phyloP scores from a whole-genome alignment of 2,113 vertebrate species.

The Lycocorax pyrrhopterus region DNA sequence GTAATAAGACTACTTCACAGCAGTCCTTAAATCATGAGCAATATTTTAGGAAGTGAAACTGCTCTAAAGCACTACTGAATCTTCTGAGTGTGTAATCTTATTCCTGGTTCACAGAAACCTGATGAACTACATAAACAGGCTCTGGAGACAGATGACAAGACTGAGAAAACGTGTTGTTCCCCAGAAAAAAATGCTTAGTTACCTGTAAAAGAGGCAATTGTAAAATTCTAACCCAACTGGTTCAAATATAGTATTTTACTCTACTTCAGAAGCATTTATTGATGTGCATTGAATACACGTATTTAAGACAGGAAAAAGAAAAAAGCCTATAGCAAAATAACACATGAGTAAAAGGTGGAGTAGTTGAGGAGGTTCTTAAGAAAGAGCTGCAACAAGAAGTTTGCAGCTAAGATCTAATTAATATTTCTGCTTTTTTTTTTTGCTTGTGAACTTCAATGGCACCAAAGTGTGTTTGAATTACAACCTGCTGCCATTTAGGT shows the following conservation, averaged over 20 bases:
- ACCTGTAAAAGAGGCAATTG: background rate
- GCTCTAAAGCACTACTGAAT: background rate
- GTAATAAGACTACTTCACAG: background rate
- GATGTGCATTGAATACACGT: background rate
- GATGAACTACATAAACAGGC: background rate
- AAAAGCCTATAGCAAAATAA: background rate
- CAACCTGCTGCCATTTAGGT: constrained; percentile 49
- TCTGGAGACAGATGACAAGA: background rate
- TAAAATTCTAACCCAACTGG: background rate
- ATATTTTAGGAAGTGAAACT: background rate
- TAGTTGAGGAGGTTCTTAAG: background rate
- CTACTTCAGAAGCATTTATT: background rate
- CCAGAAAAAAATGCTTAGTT: background rate
- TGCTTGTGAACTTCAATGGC: constrained; percentile 54
- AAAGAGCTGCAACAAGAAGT: background rate
- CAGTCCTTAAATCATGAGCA: background rate
- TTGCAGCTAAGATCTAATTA: constrained; percentile 3
- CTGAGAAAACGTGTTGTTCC: background rate
- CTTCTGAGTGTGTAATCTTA: background rate
- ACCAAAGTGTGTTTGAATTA: constrained; percentile 38
- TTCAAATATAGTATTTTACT: background rate
- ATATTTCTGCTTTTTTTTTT: background rate
- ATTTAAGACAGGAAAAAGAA: background rate
- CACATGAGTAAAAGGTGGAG: background rate
- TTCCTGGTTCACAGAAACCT: background rate